These are phyloP conservation scores for Muntiacus reevesi DNA, from an alignment of 2,113 vertebrate species.

Conservation along the genomic window DNA sequence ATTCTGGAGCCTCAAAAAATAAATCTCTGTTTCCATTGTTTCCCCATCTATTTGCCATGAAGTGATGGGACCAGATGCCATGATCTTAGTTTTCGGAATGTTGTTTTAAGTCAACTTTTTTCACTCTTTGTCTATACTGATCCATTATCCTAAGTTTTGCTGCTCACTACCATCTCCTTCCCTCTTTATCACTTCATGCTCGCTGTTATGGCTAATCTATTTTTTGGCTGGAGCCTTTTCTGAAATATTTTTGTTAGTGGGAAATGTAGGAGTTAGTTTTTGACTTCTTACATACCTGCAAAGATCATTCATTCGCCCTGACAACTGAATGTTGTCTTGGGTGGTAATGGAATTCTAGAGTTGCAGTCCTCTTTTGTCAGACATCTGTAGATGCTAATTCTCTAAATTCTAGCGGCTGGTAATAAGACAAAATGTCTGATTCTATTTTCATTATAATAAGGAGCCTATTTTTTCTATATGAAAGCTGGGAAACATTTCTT, in stretches of 20 bases:
- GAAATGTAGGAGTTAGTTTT: background rate
- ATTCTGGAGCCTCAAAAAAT: background rate
- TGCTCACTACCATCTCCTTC: background rate
- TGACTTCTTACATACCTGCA: background rate
- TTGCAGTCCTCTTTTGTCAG: background rate
- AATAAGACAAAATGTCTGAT: background rate
- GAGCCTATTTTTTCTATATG: background rate
- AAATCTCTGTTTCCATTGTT: background rate
- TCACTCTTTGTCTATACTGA: background rate
- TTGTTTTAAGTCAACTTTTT: background rate
- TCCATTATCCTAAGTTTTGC: background rate
- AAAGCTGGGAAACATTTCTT: background rate
- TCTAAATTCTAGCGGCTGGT: background rate
- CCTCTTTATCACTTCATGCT: background rate
- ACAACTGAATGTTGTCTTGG: background rate
- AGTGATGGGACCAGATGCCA: background rate
- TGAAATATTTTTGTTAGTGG: conserved; percentile 2
- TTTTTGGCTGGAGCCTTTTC: background rate
- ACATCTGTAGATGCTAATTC: background rate
- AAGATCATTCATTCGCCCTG: background rate
- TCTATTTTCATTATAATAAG: background rate
- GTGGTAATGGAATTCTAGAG: background rate
- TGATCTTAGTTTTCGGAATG: background rate
- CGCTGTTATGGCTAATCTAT: background rate
- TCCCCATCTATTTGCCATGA: background rate